Conservation (phyloP, 2,888 invertebrate species). For the Erebia palarica region DNA sequence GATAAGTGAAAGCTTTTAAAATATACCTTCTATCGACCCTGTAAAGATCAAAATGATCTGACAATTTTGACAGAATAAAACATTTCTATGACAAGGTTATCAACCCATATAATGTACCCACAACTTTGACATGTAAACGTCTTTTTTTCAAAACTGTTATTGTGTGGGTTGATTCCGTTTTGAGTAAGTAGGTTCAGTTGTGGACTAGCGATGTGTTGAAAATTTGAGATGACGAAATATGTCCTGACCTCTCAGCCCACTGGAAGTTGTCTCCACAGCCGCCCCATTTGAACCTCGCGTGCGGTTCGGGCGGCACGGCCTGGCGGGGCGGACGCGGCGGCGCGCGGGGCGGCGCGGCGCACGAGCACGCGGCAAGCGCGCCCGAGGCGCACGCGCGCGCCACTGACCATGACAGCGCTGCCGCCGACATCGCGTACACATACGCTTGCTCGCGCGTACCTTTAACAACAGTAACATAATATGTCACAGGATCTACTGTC, state of each 20-base stretch:
- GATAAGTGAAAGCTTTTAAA: too few species aligned
- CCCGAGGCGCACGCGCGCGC: constrained; percentile 91
- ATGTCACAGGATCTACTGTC: not conserved
- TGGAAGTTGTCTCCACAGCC: constrained; percentile 92
- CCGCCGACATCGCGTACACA: constrained; percentile 91
- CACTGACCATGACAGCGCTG: constrained; percentile 89
- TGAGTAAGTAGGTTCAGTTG: too few species aligned
- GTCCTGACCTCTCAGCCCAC: constrained; percentile 84
- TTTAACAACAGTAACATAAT: constrained; percentile 56
- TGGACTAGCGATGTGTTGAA: too few species aligned
- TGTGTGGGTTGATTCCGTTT: too few species aligned
- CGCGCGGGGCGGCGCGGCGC: constrained; percentile 87
- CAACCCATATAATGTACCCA: too few species aligned
- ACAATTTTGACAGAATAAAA: too few species aligned
- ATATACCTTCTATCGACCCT: too few species aligned
- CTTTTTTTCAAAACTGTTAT: too few species aligned
- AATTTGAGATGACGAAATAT: not conserved
- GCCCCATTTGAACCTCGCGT: constrained; percentile 91
- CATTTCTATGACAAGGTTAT: too few species aligned
- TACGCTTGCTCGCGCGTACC: constrained; percentile 94
- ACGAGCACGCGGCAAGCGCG: constrained; percentile 88
- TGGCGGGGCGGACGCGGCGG: constrained; percentile 80
- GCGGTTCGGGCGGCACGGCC: constrained; percentile 87
- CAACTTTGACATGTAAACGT: too few species aligned
- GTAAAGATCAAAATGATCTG: too few species aligned